A percentile compares a stretch with the other conserved stretches of the same genome.
phyloP scores from a whole-genome alignment of 2,888 invertebrate species.

The Andrena haemorrhoa region DNA sequence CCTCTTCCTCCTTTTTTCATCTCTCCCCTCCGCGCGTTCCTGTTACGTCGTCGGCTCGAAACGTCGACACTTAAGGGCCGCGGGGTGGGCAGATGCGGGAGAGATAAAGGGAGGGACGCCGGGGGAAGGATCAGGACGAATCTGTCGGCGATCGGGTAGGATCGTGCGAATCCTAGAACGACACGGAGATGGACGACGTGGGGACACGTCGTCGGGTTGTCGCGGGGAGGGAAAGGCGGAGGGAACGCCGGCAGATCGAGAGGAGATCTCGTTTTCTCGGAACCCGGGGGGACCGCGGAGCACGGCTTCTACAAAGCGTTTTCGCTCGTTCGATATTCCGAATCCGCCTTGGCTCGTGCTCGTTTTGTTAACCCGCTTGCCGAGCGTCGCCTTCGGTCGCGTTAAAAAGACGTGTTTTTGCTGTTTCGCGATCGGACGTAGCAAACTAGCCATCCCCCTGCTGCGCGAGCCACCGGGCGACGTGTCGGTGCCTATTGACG shows the following conservation, averaged over 20 bases:
- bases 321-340: conserved; percentile 79
- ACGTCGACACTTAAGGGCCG: conserved; percentile 69
- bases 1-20: conserved; percentile 52
- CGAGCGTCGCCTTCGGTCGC: conserved; percentile 69
- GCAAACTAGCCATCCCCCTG: conserved; percentile 65
- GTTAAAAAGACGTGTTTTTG: conserved; percentile 76
- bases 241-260: conserved; percentile 47
- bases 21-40: conserved; percentile 59
- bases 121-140: conserved; percentile 63
- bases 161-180: conserved; percentile 77
- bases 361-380: conserved; percentile 67
- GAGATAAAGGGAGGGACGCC: conserved; percentile 44
- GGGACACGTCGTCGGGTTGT: conserved; percentile 67
- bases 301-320: conserved; percentile 79
- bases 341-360: conserved; percentile 71
- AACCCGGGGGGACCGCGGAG: conserved; percentile 65
- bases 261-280: conserved; percentile 79
- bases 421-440: conserved; percentile 60
- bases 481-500: conserved; percentile 73
- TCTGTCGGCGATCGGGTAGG: conserved; percentile 69
- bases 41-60: conserved; percentile 69
- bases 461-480: conserved; percentile 44
- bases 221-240: conserved; percentile 12
- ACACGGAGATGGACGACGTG: conserved; percentile 75
- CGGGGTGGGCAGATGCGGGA: conserved; percentile 51